A percentile compares a stretch with the other conserved stretches of the same genome.
phyloP scores from a whole-genome alignment of 2,113 vertebrate genomes.

The Orthonyx spaldingii region DNA sequence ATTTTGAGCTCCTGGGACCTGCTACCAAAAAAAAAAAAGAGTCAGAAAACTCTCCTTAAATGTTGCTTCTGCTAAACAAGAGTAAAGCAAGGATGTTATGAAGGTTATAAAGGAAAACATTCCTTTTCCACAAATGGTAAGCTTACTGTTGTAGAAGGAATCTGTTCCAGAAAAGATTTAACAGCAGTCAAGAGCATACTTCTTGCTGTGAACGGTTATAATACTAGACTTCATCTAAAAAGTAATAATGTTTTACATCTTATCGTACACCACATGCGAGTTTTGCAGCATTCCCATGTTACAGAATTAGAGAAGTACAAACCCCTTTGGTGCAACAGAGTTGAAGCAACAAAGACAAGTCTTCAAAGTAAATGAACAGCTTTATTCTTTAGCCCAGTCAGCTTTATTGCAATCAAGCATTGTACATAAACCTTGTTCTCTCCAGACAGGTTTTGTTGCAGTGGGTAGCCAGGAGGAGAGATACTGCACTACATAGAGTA shows the following conservation, averaged over 20 bases:
- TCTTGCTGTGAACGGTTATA: neutral
- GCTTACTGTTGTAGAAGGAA: neutral
- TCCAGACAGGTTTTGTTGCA: neutral
- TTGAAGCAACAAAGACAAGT: neutral
- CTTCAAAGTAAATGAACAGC: neutral
- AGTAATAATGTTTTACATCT: neutral
- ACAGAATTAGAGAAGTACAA: neutral
- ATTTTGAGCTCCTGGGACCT: neutral
- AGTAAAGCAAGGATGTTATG: neutral
- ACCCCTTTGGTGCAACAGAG: neutral
- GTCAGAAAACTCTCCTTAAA: neutral
- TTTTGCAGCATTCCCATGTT: neutral
- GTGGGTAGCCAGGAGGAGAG: neutral
- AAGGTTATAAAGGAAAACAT: neutral
- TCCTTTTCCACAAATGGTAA: neutral
- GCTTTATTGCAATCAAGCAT: neutral
- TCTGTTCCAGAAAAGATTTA: neutral
- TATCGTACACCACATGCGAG: fast-evolving
- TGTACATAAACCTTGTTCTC: neutral
- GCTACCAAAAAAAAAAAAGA: neutral
- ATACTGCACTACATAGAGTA: neutral
- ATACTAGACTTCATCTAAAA: neutral
- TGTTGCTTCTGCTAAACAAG: neutral
- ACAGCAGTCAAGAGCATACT: neutral
- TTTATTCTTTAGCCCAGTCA: neutral